Percentiles rank a stretch among this genome's conserved stretches.
phyloP scores from a whole-genome alignment of 2,888 invertebrate species.

The Microdon myrmicae region DNA sequence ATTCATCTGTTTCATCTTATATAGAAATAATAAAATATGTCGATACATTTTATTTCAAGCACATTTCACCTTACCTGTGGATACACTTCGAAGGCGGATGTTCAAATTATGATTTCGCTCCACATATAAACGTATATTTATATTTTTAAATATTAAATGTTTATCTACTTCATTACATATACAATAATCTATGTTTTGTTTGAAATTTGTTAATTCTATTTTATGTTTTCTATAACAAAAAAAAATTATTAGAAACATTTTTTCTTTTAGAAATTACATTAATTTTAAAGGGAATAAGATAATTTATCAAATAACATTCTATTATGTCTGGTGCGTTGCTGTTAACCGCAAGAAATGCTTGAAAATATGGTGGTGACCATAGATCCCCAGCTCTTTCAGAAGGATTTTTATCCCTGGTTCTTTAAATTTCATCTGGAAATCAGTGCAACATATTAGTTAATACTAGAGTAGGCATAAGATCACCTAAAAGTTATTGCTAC shows the following conservation, averaged over 20 bases:
- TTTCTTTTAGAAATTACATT: slow-evolving; percentile 10
- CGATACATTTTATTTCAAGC: slow-evolving; percentile 10
- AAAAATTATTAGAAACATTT: background rate
- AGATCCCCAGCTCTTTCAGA: no score
- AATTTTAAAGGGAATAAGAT: background rate
- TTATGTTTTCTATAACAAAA: background rate
- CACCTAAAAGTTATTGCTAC: no score
- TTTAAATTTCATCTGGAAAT: no score
- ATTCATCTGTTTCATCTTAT: slow-evolving; percentile 2
- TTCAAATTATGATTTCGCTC: background rate
- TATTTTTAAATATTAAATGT: no score
- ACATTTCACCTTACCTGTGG: slow-evolving; percentile 30
- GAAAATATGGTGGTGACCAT: no score
- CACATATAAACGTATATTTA: no score
- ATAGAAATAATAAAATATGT: slow-evolving; percentile 1
- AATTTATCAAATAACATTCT: slow-evolving; percentile 4
- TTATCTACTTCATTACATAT: slow-evolving; percentile 1
- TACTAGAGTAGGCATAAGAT: no score
- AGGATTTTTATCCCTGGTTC: no score
- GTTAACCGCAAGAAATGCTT: slow-evolving; percentile 1
- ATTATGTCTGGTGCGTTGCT: slow-evolving; percentile 13
- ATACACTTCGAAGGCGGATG: slow-evolving; percentile 10
- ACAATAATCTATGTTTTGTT: slow-evolving; percentile 11
- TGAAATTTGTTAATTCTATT: background rate
- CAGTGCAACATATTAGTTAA: no score